Conservation (phyloP, 2,888 invertebrate species). For the Prosapia bicincta region DNA sequence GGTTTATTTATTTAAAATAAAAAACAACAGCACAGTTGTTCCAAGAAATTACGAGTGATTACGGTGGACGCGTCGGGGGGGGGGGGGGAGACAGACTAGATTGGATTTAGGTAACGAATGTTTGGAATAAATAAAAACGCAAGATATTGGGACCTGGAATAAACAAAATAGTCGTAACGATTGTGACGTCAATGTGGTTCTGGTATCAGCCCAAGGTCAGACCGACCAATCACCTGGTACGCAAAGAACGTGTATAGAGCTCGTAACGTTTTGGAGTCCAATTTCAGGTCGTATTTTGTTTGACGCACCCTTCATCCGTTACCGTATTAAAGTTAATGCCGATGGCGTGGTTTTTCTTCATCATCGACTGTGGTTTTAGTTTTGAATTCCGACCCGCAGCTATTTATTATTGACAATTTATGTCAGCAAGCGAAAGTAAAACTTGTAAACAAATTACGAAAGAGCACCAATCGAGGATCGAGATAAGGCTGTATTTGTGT, state of each 20-base stretch:
- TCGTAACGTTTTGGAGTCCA: not conserved
- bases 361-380: not conserved
- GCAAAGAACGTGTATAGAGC: not conserved
- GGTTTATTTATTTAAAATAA: too few relatives aligned
- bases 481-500: slow-evolving; percentile 3
- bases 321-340: not conserved
- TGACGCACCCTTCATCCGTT: not conserved
- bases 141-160: too few relatives aligned
- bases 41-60: too few relatives aligned
- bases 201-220: not conserved
- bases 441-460: not conserved
- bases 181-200: not conserved
- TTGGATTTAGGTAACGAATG: too few relatives aligned
- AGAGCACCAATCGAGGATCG: not conserved
- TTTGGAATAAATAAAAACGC: too few relatives aligned
- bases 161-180: too few relatives aligned
- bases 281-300: not conserved
- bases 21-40: too few relatives aligned
- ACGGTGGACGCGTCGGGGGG: too few relatives aligned
- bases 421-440: not conserved
- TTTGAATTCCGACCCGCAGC: not conserved
- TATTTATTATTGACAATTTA: slow-evolving; percentile 26
- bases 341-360: not conserved
- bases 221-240: not conserved
- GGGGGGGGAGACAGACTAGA: too few relatives aligned